phyloP scores from a whole-genome alignment of 2,113 vertebrate genomes.

The Bufo gargarizans region DNA sequence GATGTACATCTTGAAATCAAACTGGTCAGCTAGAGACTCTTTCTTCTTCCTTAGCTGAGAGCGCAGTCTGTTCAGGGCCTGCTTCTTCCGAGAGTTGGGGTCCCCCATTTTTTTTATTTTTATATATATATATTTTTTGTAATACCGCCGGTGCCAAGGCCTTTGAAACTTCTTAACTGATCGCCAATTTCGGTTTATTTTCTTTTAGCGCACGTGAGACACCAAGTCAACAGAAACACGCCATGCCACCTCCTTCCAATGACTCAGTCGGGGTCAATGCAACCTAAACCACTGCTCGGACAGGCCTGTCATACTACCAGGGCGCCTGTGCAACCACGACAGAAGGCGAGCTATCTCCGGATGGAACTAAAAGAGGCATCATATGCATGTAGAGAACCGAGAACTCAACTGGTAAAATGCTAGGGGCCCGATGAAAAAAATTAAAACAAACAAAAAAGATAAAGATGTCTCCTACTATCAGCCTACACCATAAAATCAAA shows the following conservation, averaged over 20 bases:
- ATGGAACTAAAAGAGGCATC: conserved; percentile 47
- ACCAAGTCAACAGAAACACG: conserved; percentile 85
- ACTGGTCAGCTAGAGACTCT: conserved; percentile 99
- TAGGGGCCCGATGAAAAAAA: conserved; percentile 54
- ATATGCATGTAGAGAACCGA: conserved; percentile 4
- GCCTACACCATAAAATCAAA: conserved; percentile 74
- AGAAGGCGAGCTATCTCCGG: conserved; percentile 56
- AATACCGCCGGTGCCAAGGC: conserved; percentile 81
- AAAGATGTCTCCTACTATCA: conserved; percentile 69
- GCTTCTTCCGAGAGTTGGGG: conserved; percentile 98
- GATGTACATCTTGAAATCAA: conserved; percentile 99
- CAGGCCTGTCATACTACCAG: conserved; percentile 69
- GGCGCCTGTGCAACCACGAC: conserved; percentile 72
- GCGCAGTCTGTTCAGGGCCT: conserved; percentile 98
- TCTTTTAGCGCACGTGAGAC: conserved; percentile 71
- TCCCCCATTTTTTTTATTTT: conserved; percentile 89
- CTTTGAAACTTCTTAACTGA: conserved; percentile 71
- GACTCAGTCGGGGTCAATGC: conserved; percentile 70
- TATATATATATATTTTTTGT: conserved; percentile 73
- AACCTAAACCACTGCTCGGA: conserved; percentile 72
- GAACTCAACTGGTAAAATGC: conserved; percentile 63
- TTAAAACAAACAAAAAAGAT: conserved; percentile 50
- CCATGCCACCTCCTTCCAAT: conserved; percentile 74
- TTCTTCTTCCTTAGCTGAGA: conserved; percentile 99
- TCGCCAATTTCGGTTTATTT: conserved; percentile 79